A percentile compares a stretch with the other conserved stretches of the same genome.
Evolutionary conservation across 1,140 invertebrate species (phyloP).

Genomic region (Linepithema humile): DNA sequence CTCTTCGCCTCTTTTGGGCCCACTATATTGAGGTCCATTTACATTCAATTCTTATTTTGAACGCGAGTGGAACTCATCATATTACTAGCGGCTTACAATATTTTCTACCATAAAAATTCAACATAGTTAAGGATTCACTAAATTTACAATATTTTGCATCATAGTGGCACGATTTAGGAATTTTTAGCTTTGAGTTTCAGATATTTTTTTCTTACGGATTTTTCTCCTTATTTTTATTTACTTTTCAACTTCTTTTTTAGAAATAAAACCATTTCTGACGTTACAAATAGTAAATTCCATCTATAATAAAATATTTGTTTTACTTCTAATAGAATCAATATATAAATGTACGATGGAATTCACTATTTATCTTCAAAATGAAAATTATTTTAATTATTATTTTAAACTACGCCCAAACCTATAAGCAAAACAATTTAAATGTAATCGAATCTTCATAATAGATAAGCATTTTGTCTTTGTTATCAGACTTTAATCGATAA

Average conservation of each 20-base stretch:
- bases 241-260: not conserved
- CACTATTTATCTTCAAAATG: not conserved
- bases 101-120: not conserved
- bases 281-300: not conserved
- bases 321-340: not conserved
- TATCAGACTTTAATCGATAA: not conserved
- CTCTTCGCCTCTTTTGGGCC: conserved; percentile 46
- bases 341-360: not conserved
- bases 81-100: conserved; percentile 64
- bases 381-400: conserved; percentile 4
- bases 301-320: not conserved
- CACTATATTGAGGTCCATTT: conserved; percentile 34
- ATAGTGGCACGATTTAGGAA: conserved; percentile 36
- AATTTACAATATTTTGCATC: not conserved
- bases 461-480: not conserved
- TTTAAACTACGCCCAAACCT: not conserved
- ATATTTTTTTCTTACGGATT: not conserved
- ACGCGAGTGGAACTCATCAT: conserved; percentile 52
- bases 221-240: not conserved
- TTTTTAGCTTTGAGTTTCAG: conserved; percentile 10
- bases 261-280: not conserved
- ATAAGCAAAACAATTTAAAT: not conserved
- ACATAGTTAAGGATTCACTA: not conserved
- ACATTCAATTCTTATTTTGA: conserved; percentile 20
- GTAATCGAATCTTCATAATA: not conserved